Conservation (phyloP, 1,140 invertebrate species). For the Euglossa dilemma region DNA sequence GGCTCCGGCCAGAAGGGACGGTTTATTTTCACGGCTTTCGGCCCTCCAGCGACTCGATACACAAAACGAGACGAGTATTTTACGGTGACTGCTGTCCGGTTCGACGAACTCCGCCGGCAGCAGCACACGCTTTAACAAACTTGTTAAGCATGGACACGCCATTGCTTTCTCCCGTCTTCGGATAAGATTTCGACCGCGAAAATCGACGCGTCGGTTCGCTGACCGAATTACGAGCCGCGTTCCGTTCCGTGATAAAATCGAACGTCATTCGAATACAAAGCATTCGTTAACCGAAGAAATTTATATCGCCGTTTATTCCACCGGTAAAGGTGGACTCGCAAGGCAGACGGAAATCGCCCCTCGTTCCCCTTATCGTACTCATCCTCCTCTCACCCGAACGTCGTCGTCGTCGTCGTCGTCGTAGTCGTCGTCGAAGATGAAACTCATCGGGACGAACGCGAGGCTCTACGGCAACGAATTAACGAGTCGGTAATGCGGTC, state of each 20-base stretch:
- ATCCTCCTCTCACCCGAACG: no score
- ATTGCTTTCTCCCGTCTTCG: constrained; percentile 45
- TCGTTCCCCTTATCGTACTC: no score
- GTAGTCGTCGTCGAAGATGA: no score
- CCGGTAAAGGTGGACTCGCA: no score
- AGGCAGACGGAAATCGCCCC: no score
- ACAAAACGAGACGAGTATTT: constrained; percentile 51
- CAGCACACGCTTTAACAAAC: constrained; percentile 41
- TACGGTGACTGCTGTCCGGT: constrained; percentile 43
- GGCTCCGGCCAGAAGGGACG: constrained; percentile 9
- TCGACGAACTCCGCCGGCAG: constrained; percentile 32
- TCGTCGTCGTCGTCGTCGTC: no score
- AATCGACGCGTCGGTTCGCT: neutral
- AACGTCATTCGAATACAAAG: no score
- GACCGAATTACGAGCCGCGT: neutral
- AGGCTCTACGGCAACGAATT: neutral
- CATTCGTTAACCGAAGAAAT: no score
- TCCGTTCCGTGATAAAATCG: no score
- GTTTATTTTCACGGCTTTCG: constrained; percentile 66
- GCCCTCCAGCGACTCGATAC: constrained; percentile 20
- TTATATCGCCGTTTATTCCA: no score
- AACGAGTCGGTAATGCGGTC: constrained; percentile 2
- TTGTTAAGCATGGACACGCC: constrained; percentile 36
- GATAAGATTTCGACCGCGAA: constrained; percentile 40
- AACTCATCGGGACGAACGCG: neutral